Evolutionary conservation across 1,140 invertebrate genomes (phyloP), one percentile per base, ranked within the genome.

Genomic region (Ctenoplectra terminalis): DNA sequence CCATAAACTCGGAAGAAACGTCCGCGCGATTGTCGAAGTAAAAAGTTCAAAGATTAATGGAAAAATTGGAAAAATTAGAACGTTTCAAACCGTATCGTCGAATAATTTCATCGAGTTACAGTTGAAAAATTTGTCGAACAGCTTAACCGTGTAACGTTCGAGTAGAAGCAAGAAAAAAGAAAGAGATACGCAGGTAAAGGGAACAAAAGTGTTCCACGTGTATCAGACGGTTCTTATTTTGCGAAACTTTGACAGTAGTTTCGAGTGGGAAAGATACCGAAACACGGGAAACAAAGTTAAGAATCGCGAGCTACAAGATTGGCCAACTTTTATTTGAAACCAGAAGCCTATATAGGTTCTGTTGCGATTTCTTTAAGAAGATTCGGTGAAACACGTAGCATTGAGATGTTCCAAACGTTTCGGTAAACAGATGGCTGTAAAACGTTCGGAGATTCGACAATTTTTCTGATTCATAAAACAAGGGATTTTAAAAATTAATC

Each of bases 251-350:
- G 50, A 9, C 26, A 20, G 37, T 43, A 77, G 63, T 69, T 69
- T 46, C 50, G 50, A 54, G 34, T 23, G 48, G 37, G 29, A 26
- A 43, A 29, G 43, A 52, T n/a, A 66, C 61, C 61, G 48, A 66
- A 54, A 76, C 74, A 48, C 63, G 40, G 46, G 4, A 50, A 77
- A 69, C 63, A 77, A 77, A 77, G 74, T 77, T 76, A 67, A 69
- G 50, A 43, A 77, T 77, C 48, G 74, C 74, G 64, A 46, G 37
- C 26, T 54, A 46, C 50, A 56, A 67, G 63, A 77, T 77, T 77
- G 74, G 74, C 61, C 74, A 77, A 77, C 50, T 77, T 77, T 77
- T 77, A 77, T 77, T 77, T 46, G 74, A 77, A 77, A 69, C 63
- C 63, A 34, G 63, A 40, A 43, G 29, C 37, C 50, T 77, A n/a